Evolutionary conservation across 2,888 invertebrate genomes (phyloP), one percentile per base, ranked within the genome.

Genomic region (Volucella inanis): DNA sequence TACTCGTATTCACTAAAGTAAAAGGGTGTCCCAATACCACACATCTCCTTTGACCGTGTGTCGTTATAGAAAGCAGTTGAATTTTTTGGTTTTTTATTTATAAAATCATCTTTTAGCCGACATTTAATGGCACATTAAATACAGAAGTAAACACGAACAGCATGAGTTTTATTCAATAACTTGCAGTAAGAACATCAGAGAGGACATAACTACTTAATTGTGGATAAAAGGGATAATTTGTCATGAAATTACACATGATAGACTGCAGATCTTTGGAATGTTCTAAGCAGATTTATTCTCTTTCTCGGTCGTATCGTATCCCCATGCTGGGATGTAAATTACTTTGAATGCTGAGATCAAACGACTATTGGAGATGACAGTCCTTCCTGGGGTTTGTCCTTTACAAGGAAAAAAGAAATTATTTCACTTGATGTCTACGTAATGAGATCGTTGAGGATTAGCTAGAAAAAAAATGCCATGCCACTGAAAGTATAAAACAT

Each of bases 221-320:
- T 45, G 9, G 12, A 6, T 14, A 15, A 57, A n/a, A 15, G 39
- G 18, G 11, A 52, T 22, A 10, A 10, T 38, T 49, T 77, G 65
- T 43, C 57, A 71, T 65, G 52, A 57, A 79, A 79, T 68, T 78
- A 78, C 74, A 74, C 67, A 79, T 79, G 50, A 79, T 74, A 74
- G 74, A 64, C 47, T 49, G 72, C 54, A 64, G 47, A 45, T 41
- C 50, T 65, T 57, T 61, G 76, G 67, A 59, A 64, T 31, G 10
- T 65, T 65, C 67, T 71, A 65, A 65, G 11, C 52, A 47, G 65
- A 47, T 76, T 70, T 71, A 6, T 67, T 3, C 31, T 3, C 31
- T 1, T 6, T 31, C 31, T 31, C 31, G 31, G 6, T 3, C 31
- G 31, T 31, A 6, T 31, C 31, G 6, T 31, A 31, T 31, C 31